Evolutionary conservation across 2,888 invertebrate genomes (phyloP).

Genomic region (Aspidiotus destructor): DNA sequence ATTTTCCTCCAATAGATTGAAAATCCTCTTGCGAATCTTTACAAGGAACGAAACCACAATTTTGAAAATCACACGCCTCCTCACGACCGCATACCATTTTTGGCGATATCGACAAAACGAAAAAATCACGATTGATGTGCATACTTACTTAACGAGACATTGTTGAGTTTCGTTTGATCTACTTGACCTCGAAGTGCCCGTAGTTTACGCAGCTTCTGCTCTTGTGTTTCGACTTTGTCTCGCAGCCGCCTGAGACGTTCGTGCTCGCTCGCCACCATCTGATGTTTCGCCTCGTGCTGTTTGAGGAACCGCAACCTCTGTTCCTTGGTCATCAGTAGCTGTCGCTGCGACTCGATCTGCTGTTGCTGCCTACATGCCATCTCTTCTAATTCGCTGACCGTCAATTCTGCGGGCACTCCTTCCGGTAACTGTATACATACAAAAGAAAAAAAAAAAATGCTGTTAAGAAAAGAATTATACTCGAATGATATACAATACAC

Average conservation of each 20-base stretch:
- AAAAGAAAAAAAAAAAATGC: too few species aligned
- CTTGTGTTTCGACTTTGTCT: slow-evolving; percentile 89
- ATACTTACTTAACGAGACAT: slow-evolving; percentile 80
- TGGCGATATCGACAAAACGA: background rate
- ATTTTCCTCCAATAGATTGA: too few species aligned
- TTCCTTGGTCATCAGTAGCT: slow-evolving; percentile 83
- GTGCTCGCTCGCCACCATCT: slow-evolving; percentile 71
- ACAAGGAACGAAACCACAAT: too few species aligned
- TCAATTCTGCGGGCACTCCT: slow-evolving; percentile 66
- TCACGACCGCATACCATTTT: background rate
- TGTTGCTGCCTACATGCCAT: slow-evolving; percentile 96
- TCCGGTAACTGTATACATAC: slow-evolving; percentile 44
- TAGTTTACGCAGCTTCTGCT: slow-evolving; percentile 82
- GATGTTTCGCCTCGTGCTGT: slow-evolving; percentile 76
- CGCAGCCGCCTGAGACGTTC: slow-evolving; percentile 76
- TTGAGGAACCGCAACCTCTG: slow-evolving; percentile 87
- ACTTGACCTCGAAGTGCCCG: slow-evolving; percentile 87
- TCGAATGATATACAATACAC: too few species aligned
- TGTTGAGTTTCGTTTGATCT: slow-evolving; percentile 82
- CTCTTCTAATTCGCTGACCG: slow-evolving; percentile 90
- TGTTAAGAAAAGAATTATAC: too few species aligned
- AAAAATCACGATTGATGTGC: background rate
- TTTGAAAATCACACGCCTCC: too few species aligned
- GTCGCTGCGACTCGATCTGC: slow-evolving; percentile 92
- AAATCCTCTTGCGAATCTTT: too few species aligned